Conservation (phyloP, 35 echinoderm and acorn worm genomes). For the Diadema setosum region DNA sequence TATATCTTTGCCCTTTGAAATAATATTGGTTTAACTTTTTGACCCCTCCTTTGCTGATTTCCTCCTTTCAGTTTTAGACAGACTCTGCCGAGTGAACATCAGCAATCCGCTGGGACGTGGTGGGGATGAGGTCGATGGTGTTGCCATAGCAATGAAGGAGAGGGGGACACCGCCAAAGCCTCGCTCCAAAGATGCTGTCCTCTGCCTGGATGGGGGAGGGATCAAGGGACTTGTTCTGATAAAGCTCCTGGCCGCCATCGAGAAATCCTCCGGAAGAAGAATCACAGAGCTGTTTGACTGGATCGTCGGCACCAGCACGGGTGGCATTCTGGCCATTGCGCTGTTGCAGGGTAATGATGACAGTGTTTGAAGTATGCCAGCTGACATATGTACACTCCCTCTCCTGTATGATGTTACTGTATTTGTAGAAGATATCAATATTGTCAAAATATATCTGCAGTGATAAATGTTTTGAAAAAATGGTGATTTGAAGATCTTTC, state of each 20-base stretch:
- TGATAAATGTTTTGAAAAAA: too few relatives aligned
- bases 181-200: slow-evolving; percentile 58
- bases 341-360: slow-evolving; percentile 80
- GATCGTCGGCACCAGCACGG: slow-evolving; percentile 98
- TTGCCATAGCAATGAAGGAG: slow-evolving; percentile 1
- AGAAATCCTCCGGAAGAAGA: slow-evolving; percentile 65
- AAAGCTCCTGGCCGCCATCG: slow-evolving; percentile 73
- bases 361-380: too few relatives aligned
- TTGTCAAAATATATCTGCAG: too few relatives aligned
- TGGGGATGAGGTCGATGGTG: background rate
- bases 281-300: slow-evolving; percentile 94
- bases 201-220: slow-evolving; percentile 93
- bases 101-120: background rate
- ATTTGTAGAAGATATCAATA: too few relatives aligned
- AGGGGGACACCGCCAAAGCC: background rate
- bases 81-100: slow-evolving; percentile 47
- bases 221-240: slow-evolving; percentile 80
- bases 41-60: too few relatives aligned
- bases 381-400: too few relatives aligned
- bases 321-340: slow-evolving; percentile 89
- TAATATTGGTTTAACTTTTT: too few relatives aligned
- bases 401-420: too few relatives aligned
- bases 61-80: slow-evolving; percentile 76
- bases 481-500: too few relatives aligned
- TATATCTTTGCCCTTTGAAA: too few relatives aligned